Percentiles rank a stretch among this genome's conserved stretches.
Evolutionary conservation across 2,797 vertebrate species (phyloP).

Genomic region (Antrozous pallidus): DNA sequence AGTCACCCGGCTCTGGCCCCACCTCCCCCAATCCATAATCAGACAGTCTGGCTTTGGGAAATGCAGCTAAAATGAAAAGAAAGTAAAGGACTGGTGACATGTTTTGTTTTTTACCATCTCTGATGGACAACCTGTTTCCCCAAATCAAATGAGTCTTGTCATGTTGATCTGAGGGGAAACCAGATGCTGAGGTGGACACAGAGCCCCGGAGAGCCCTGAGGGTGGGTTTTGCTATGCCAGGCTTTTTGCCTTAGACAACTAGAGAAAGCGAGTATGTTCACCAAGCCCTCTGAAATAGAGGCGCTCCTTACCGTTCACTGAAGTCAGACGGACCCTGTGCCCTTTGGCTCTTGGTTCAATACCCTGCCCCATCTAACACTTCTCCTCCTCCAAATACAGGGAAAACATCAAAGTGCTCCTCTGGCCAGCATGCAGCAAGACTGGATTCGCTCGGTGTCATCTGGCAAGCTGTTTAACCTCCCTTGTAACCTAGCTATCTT

Average conservation of each 20-base stretch:
- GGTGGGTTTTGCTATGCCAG: neutral
- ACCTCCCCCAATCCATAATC: neutral
- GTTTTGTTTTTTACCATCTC: neutral
- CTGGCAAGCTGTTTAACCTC: conserved; percentile 66
- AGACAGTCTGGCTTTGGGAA: neutral
- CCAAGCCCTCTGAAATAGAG: neutral
- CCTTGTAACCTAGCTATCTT: conserved; percentile 71
- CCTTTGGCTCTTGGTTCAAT: neutral
- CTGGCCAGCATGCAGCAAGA: neutral
- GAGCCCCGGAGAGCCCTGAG: neutral
- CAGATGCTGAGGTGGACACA: neutral
- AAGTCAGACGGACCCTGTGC: neutral
- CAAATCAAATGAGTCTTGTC: neutral
- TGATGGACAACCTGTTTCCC: neutral
- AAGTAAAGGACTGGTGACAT: neutral
- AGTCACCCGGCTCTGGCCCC: neutral
- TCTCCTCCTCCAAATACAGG: neutral
- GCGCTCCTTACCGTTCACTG: neutral
- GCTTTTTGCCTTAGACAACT: neutral
- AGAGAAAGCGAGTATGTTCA: neutral
- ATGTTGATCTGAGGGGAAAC: neutral
- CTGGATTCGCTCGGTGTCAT: neutral
- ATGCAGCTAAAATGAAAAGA: neutral
- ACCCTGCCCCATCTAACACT: neutral
- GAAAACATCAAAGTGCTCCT: neutral